Percentiles rank a stretch among this genome's conserved stretches.
Conservation (phyloP, 2,888 invertebrate genomes). For the Sicus ferrugineus region DNA sequence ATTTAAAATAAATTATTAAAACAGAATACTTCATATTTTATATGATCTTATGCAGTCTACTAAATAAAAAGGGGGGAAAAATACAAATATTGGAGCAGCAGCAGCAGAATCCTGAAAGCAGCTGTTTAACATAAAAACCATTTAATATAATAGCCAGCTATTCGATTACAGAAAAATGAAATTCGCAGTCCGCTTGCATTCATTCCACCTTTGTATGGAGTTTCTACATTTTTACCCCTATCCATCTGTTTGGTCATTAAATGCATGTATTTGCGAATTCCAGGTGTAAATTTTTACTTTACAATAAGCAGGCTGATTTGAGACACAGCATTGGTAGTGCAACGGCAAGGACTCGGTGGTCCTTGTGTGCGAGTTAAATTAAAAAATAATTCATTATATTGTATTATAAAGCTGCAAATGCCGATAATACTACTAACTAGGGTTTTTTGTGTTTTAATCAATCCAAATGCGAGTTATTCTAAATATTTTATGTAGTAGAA, state of each 20-base stretch:
- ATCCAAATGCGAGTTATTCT: too few species aligned
- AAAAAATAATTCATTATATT: too few species aligned
- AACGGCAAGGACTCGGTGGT: background rate
- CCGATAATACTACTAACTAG: too few species aligned
- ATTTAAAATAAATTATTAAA: too few species aligned
- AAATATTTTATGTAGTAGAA: too few species aligned
- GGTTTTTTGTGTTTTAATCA: too few species aligned
- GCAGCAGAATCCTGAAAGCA: background rate
- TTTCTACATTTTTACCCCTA: constrained; percentile 30
- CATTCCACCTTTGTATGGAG: constrained; percentile 32
- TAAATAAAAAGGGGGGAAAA: too few species aligned
- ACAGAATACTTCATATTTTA: too few species aligned
- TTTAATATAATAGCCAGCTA: background rate
- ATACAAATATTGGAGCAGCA: background rate
- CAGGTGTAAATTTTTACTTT: constrained; percentile 56
- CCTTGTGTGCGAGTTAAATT: background rate
- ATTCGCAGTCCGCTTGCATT: constrained; percentile 1
- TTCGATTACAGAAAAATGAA: background rate
- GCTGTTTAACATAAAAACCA: background rate
- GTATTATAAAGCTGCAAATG: too few species aligned
- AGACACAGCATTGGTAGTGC: background rate
- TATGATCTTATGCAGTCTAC: background rate
- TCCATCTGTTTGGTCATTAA: constrained; percentile 50
- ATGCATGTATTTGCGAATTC: constrained; percentile 50
- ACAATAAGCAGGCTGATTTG: constrained; percentile 1